A percentile compares a stretch with the other conserved stretches of the same genome.
These are phyloP conservation scores for Phytoseiulus persimilis DNA, from an alignment of 2,888 invertebrate species.

Conservation along the genomic window DNA sequence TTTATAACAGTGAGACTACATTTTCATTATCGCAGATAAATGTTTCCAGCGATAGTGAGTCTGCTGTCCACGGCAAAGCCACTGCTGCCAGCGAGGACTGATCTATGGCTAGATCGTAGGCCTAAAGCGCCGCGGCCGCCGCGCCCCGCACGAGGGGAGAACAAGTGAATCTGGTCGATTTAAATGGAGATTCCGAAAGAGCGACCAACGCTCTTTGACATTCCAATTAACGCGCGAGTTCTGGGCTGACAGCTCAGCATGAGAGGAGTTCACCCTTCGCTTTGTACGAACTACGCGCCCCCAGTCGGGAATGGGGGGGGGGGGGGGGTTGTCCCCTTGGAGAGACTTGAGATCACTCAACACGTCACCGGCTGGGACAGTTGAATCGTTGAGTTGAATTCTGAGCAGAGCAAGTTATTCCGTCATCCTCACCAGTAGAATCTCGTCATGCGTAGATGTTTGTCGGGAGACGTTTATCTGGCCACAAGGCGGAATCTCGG, in stretches of 20 bases:
- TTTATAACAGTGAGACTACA: not conserved
- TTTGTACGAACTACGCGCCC: not conserved
- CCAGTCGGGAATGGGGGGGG: too few species aligned
- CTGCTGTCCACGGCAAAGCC: not conserved
- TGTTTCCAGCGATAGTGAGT: not conserved
- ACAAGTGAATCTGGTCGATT: not conserved
- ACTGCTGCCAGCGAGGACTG: not conserved
- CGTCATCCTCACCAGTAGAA: not conserved
- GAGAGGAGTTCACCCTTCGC: not conserved
- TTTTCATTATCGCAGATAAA: not conserved
- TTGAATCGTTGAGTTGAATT: too few species aligned
- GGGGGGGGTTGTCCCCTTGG: too few species aligned
- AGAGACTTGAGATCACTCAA: too few species aligned
- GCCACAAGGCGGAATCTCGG: not conserved
- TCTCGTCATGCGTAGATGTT: not conserved
- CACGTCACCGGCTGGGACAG: too few species aligned
- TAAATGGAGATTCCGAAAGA: not conserved
- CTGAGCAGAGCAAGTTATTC: not conserved
- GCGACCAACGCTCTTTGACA: not conserved
- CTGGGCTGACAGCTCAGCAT: not conserved
- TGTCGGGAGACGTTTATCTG: not conserved
- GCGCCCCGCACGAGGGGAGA: not conserved
- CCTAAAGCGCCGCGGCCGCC: not conserved
- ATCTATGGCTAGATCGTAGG: not conserved
- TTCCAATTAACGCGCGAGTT: not conserved